Evolutionary conservation across 1,140 invertebrate species (phyloP), one percentile per base, ranked within the genome.

Genomic region (Ostrea edulis): DNA sequence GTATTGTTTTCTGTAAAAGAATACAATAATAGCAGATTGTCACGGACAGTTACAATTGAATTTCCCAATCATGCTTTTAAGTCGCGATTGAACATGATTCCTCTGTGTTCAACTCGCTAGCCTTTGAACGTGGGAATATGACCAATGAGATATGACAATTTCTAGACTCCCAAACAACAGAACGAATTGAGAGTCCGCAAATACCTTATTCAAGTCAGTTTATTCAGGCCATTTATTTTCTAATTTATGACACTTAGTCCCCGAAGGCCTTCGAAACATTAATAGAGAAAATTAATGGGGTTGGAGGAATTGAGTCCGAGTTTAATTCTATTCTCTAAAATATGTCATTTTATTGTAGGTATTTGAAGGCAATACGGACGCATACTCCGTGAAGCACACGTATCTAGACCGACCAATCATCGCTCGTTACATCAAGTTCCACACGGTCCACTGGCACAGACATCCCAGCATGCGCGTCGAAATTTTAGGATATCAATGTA

Each of bases 401-500:
- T 95, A 96, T 88, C 93, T 96, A 71, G 95, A 96, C 86, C 90
- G 93, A 68, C 95, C 96, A 25, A 93, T 96, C 52, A 94, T 94
- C 11, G 95, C 96, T 11, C 91, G 96, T 84, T 96, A 96, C 91
- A 94, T 96, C 29, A 95, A 96, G 81, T 93, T 96, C 86, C 96
- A 96, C 89, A 95, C 96, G 0, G 91, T 96, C 8, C 93, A 95
- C 81, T 96, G 96, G 96, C 92, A 95, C 90, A 91, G 93, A 68
- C 95, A 96, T 93, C 96, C 96, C 3, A 96, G 95, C 89, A 95
- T 96, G 92, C 90, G 96, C 44, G 93, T 96, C 0, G 96, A 96
- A 91, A 93, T 96, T 84, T 90, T 96, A 54, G 96, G 96, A 25
- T 96, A 96, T 92, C 96, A 96, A 94, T 94, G 96, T 96, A 93